These are phyloP conservation scores for Synanthedon vespiformis DNA, from an alignment of 2,888 invertebrate genomes.

Conservation along the genomic window DNA sequence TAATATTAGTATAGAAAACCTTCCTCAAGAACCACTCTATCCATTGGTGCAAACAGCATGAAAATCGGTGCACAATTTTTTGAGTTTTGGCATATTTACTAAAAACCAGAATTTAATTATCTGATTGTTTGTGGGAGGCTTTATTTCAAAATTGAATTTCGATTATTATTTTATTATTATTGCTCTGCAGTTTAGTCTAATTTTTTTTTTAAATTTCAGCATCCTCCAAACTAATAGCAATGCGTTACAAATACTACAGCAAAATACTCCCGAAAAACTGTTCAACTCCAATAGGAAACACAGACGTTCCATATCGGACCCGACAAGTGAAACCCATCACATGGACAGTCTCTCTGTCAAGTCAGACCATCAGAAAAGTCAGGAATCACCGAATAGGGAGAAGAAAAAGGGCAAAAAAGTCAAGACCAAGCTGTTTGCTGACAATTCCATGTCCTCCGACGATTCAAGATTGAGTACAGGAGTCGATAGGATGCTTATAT, in stretches of 20 bases:
- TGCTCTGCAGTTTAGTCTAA: not conserved
- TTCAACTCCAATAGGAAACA: slow-evolving; percentile 36
- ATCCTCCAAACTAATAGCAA: slow-evolving; percentile 50
- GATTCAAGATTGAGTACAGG: slow-evolving; percentile 40
- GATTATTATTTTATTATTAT: too few relatives aligned
- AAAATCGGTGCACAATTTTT: too few relatives aligned
- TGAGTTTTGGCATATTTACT: too few relatives aligned
- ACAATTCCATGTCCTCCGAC: slow-evolving; percentile 49
- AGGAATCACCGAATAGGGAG: slow-evolving; percentile 51
- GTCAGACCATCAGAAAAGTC: slow-evolving; percentile 26
- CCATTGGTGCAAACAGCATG: too few relatives aligned
- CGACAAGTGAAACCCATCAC: slow-evolving; percentile 43
- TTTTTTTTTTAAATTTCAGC: slow-evolving; percentile 23
- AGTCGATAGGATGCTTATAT: slow-evolving; percentile 33
- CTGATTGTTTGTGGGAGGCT: too few relatives aligned
- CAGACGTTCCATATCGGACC: slow-evolving; percentile 48
- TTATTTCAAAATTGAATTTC: too few relatives aligned
- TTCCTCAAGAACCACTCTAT: too few relatives aligned
- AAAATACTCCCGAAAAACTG: slow-evolving; percentile 50
- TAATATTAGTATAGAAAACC: too few relatives aligned
- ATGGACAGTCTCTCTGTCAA: slow-evolving; percentile 35
- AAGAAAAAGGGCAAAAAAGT: slow-evolving; percentile 40
- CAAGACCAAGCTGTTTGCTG: slow-evolving; percentile 52
- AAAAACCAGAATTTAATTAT: too few relatives aligned
- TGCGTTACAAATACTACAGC: slow-evolving; percentile 40